phyloP scores from a whole-genome alignment of 2,113 vertebrate genomes.

The Carollia perspicillata region DNA sequence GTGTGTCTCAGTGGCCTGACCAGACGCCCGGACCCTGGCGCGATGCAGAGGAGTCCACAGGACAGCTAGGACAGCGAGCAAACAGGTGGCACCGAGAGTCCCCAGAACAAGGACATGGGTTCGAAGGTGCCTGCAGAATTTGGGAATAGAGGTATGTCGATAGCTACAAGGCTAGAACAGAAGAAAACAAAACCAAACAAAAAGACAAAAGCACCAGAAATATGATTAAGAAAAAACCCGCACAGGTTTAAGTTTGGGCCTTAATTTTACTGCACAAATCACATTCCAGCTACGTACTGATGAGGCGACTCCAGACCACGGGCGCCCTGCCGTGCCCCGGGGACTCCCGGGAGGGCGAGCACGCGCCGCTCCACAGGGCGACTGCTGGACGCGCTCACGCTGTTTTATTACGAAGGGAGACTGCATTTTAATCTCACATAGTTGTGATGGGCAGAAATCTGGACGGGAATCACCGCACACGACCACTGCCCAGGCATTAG shows the following conservation, averaged over 20 bases:
- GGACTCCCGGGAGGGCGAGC: background rate
- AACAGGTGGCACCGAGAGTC: rapidly evolving
- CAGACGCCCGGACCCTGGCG: rapidly evolving
- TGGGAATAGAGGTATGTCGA: background rate
- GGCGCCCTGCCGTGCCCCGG: background rate
- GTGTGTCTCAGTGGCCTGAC: rapidly evolving
- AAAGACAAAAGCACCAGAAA: background rate
- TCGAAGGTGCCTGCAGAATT: background rate
- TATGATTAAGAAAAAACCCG: background rate
- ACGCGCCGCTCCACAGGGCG: background rate
- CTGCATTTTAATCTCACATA: background rate
- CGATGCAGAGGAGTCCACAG: too few relatives aligned
- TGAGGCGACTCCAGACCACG: background rate
- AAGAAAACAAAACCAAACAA: background rate
- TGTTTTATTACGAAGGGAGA: background rate
- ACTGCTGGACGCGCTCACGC: background rate
- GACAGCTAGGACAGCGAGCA: background rate
- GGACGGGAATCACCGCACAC: background rate
- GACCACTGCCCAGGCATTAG: background rate
- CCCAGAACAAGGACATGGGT: too few relatives aligned
- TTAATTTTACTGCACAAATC: background rate
- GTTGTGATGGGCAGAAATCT: background rate
- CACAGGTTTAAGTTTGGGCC: background rate
- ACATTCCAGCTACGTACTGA: background rate
- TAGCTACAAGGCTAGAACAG: background rate